Conservation (phyloP, 2,113 vertebrate genomes). For the Charina bottae region DNA sequence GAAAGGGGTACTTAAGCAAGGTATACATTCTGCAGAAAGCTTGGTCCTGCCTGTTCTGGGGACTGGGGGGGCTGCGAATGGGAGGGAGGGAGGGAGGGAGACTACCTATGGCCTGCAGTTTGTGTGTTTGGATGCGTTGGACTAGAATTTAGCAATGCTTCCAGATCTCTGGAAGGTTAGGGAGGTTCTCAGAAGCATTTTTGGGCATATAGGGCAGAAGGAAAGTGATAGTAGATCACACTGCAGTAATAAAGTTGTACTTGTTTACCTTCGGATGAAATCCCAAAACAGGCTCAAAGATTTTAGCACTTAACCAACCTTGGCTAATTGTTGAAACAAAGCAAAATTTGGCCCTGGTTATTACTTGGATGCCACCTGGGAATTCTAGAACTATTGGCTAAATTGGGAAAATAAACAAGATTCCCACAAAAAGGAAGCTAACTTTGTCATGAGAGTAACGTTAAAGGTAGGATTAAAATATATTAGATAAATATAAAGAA, state of each 20-base stretch:
- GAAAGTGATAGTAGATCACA: too few species aligned
- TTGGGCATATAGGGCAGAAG: too few species aligned
- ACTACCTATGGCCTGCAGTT: too few species aligned
- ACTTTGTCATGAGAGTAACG: not conserved
- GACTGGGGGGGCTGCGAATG: not conserved
- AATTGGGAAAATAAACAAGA: not conserved
- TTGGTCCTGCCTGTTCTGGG: not conserved
- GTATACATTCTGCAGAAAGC: not conserved
- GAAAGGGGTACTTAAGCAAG: not conserved
- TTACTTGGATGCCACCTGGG: not conserved
- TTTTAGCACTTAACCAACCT: not conserved
- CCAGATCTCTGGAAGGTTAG: too few species aligned
- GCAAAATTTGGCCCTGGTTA: not conserved
- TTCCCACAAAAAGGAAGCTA: not conserved
- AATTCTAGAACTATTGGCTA: not conserved
- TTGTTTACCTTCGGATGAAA: too few species aligned
- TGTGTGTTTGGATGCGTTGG: too few species aligned
- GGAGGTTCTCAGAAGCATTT: too few species aligned
- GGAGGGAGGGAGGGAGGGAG: too few species aligned
- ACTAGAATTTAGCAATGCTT: too few species aligned
- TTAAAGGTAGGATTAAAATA: not conserved
- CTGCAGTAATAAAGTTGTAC: too few species aligned
- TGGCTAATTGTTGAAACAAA: not conserved
- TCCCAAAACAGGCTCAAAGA: not conserved
- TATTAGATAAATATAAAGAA: not conserved